Conservation (phyloP, 2,797 vertebrate species). For the Bovichtus diacanthus region DNA sequence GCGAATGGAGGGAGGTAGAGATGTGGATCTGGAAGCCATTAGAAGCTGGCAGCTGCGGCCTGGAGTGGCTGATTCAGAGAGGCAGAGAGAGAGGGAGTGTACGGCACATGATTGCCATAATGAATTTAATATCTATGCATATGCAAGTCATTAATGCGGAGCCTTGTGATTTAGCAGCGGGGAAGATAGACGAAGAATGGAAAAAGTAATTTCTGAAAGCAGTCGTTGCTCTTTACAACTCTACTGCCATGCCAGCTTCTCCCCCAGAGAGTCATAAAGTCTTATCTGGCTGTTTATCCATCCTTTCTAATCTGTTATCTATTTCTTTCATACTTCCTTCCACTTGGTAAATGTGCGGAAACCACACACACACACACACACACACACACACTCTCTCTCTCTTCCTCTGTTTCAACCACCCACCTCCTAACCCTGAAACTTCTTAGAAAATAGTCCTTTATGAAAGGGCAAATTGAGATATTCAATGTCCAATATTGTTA, state of each 20-base stretch:
- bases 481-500: neutral
- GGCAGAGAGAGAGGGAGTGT: slow-evolving; percentile 48
- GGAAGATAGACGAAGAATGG: slow-evolving; percentile 57
- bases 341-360: slow-evolving; percentile 32
- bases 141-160: slow-evolving; percentile 72
- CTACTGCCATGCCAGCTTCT: slow-evolving; percentile 44
- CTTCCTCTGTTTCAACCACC: neutral
- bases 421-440: slow-evolving; percentile 1
- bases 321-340: slow-evolving; percentile 63
- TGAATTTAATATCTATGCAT: slow-evolving; percentile 78
- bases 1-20: slow-evolving; percentile 67
- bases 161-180: slow-evolving; percentile 69
- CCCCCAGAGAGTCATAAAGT: slow-evolving; percentile 31
- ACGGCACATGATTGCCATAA: slow-evolving; percentile 74
- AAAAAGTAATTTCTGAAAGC: slow-evolving; percentile 50
- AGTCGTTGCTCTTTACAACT: slow-evolving; percentile 36
- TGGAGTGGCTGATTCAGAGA: slow-evolving; percentile 79
- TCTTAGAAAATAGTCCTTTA: slow-evolving; percentile 1
- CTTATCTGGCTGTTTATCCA: slow-evolving; percentile 55
- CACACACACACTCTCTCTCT: neutral
- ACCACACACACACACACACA: slow-evolving; percentile 1
- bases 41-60: slow-evolving; percentile 75
- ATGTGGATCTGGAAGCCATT: slow-evolving; percentile 81
- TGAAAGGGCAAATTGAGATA: slow-evolving; percentile 6
- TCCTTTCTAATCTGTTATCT: slow-evolving; percentile 49